Conservation (phyloP, 2,797 vertebrate species). For the Argya squamiceps region DNA sequence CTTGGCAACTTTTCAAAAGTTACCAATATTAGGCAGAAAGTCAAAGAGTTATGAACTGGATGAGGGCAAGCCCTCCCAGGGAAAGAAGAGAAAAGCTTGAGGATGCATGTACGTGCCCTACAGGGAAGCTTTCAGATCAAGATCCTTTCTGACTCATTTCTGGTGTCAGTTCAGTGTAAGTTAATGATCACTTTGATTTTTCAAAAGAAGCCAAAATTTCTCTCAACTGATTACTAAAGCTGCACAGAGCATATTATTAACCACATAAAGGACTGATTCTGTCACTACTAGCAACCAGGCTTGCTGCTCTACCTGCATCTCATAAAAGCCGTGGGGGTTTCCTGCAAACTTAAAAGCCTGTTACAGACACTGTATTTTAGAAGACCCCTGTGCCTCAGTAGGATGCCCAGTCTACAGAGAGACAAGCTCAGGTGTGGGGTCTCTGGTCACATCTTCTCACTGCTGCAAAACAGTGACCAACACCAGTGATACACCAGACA, state of each 20-base stretch:
- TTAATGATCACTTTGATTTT: conserved; percentile 6
- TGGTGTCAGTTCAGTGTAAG: conserved; percentile 7
- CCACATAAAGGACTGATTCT: not conserved
- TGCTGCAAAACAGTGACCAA: not conserved
- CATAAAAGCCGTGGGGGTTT: not conserved
- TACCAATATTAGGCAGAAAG: not conserved
- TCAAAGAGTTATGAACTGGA: not conserved
- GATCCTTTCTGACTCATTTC: conserved; percentile 18
- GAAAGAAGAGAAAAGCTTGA: conserved; percentile 3
- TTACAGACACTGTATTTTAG: not conserved
- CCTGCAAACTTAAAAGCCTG: not conserved
- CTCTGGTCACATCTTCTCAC: not conserved
- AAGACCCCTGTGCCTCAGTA: not conserved
- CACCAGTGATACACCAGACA: not conserved
- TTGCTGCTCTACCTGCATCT: not conserved
- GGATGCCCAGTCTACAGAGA: not conserved
- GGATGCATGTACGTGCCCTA: not conserved
- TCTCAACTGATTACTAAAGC: not conserved
- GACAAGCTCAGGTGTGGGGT: not conserved
- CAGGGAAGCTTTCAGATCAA: not conserved
- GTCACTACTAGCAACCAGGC: not conserved
- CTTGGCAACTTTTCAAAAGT: conserved; percentile 4
- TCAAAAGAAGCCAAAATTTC: not conserved
- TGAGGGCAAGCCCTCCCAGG: not conserved
- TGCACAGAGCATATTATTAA: not conserved